Evolutionary conservation across 2,113 vertebrate genomes (phyloP), one percentile per base, ranked within the genome.

Genomic region (Excalfactoria chinensis): DNA sequence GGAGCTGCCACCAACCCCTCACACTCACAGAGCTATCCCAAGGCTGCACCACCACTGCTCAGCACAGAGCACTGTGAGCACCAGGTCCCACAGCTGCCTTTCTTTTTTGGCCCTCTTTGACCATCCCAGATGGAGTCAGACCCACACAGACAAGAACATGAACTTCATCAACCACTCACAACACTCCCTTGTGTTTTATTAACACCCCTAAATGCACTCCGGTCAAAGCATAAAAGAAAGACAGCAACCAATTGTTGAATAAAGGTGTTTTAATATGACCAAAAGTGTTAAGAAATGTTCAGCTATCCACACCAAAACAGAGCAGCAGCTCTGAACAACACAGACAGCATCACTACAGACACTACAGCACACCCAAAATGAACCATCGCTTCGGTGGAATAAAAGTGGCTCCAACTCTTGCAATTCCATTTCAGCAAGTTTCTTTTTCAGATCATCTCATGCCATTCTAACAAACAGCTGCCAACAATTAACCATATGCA

Each of bases 381-480:
- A 26, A 32, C 20, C 7, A 9, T 7, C 15, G 8, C 9, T 30
- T 11, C 8, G 28, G 68, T 12, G 25, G 26, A 41, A 10, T 14
- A 34, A 37, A 43, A 81, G 44, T 0, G 5, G 35, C 8, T 11
- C 21, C 75, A 16, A 11, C 7, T 10, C 23, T 15, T 30, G 32
- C n/a, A 35, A 6, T 8, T 8, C 8, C 2, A n/a, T 5, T 4
- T 20, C 4, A 16, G 22, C 1, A n/a, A 25, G 17, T 9, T 18
- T 30, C 34, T 62, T n/a, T 64, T 64, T 22, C 21, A 46, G 40
- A 6, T 21, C 15, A 21, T 3, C 22, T 48, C 41, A 11, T 25
- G 6, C 26, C 6, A 0, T 13, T 16, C 3, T 0, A 12, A 7
- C 0, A 60, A 28, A 55, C 55, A 58, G 30, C 55, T 58, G 55